These are phyloP conservation scores for Urocynchramus pylzowi DNA, from an alignment of 2,113 vertebrate genomes.

Conservation along the genomic window DNA sequence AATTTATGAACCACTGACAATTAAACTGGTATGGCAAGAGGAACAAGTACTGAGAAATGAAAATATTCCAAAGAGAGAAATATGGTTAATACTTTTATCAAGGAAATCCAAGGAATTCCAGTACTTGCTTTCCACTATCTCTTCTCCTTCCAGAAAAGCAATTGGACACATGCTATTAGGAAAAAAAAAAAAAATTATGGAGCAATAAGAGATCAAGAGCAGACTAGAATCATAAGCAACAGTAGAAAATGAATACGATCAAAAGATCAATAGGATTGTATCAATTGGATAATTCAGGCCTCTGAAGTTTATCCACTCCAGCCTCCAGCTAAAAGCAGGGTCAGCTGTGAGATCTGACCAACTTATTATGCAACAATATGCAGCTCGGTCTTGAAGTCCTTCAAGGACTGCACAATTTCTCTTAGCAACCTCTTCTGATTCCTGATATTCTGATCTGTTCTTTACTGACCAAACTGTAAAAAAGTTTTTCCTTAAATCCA, in stretches of 20 bases:
- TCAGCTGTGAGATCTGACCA: not conserved
- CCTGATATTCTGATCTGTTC: not conserved
- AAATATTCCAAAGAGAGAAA: not conserved
- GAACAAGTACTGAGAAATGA: not conserved
- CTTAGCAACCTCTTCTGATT: not conserved
- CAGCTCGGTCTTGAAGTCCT: not conserved
- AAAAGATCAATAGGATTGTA: too few species aligned
- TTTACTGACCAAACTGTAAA: not conserved
- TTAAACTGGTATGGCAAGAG: not conserved
- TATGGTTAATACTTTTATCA: not conserved
- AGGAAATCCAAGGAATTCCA: not conserved
- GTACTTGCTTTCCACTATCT: not conserved
- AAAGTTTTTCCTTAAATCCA: not conserved
- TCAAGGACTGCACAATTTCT: not conserved
- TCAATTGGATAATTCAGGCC: not conserved
- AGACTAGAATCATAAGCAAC: not conserved
- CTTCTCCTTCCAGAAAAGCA: not conserved
- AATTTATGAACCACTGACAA: not conserved
- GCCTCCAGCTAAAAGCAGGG: not conserved
- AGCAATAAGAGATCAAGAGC: not conserved
- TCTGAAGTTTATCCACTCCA: not conserved
- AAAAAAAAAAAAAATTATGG: not conserved
- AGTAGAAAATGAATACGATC: not conserved
- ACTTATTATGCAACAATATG: rapidly evolving
- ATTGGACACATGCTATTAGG: not conserved